Percentiles rank a stretch among this genome's conserved stretches.
Conservation (phyloP, 2,888 invertebrate species). For the Prosapia bicincta region DNA sequence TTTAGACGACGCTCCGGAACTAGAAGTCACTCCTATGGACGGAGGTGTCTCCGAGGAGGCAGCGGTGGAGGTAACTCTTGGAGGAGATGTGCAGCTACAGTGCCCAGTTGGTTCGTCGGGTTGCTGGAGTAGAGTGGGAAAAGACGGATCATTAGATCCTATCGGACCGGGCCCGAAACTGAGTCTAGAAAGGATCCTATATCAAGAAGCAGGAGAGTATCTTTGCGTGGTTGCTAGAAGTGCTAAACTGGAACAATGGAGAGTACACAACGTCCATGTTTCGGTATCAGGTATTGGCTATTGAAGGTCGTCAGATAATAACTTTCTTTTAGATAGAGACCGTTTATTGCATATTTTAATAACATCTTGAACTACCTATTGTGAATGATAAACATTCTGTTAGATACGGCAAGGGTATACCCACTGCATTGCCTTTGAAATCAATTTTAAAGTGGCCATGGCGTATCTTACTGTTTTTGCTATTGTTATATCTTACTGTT, state of each 20-base stretch:
- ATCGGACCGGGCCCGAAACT: constrained; percentile 57
- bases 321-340: no score
- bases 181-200: constrained; percentile 64
- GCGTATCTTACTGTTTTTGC: no score
- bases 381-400: no score
- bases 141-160: constrained; percentile 48
- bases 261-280: constrained; percentile 46
- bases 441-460: no score
- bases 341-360: no score
- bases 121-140: constrained; percentile 58
- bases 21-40: constrained; percentile 54
- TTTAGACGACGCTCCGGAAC: constrained; percentile 41
- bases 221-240: constrained; percentile 60
- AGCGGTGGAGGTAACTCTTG: constrained; percentile 68
- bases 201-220: constrained; percentile 74
- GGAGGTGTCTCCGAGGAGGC: constrained; percentile 47
- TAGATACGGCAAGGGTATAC: no score
- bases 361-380: no score
- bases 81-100: constrained; percentile 81
- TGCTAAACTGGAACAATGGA: constrained; percentile 41
- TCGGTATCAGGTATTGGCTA: constrained; percentile 52
- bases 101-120: constrained; percentile 70
- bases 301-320: no score
- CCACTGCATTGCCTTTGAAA: no score
- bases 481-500: no score